Conservation (phyloP, 2,797 vertebrate genomes). For the Meda fulgida region DNA sequence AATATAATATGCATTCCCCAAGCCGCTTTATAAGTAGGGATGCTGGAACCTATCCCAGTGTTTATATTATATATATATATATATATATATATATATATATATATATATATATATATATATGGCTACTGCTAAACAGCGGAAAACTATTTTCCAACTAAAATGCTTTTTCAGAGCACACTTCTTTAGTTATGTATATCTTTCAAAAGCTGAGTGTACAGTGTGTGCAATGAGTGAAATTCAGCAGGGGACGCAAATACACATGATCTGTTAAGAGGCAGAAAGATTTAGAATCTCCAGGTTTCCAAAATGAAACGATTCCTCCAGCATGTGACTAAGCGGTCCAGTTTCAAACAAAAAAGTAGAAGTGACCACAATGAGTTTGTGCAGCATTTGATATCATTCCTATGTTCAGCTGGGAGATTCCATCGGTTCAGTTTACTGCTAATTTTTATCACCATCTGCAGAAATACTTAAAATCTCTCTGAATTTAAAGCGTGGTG, state of each 20-base stretch:
- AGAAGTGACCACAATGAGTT: slow-evolving; percentile 17
- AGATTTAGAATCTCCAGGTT: slow-evolving; percentile 20
- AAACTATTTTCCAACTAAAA: background rate
- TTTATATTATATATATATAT: background rate
- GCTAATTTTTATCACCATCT: slow-evolving; percentile 63
- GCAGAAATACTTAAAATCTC: slow-evolving; percentile 63
- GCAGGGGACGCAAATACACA: slow-evolving; percentile 27
- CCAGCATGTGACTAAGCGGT: slow-evolving; percentile 11
- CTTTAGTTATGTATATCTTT: background rate
- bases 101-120: background rate
- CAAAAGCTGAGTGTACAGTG: slow-evolving; percentile 9
- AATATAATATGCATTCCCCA: no score
- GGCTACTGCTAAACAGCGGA: background rate
- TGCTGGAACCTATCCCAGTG: no score
- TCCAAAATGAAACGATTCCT: slow-evolving; percentile 22
- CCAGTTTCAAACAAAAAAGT: background rate
- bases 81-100: background rate
- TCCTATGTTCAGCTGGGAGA: slow-evolving; percentile 33
- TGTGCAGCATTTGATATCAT: slow-evolving; percentile 22
- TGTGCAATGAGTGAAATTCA: slow-evolving; percentile 45
- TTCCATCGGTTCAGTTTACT: slow-evolving; percentile 48
- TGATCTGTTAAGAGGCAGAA: slow-evolving; percentile 24
- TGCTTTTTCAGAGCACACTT: background rate
- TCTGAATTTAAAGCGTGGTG: slow-evolving; percentile 57
- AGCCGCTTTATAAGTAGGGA: no score